A percentile compares a stretch with the other conserved stretches of the same genome.
These are phyloP conservation scores for Cynocephalus volans DNA, from an alignment of 2,113 vertebrate species.

Conservation along the genomic window DNA sequence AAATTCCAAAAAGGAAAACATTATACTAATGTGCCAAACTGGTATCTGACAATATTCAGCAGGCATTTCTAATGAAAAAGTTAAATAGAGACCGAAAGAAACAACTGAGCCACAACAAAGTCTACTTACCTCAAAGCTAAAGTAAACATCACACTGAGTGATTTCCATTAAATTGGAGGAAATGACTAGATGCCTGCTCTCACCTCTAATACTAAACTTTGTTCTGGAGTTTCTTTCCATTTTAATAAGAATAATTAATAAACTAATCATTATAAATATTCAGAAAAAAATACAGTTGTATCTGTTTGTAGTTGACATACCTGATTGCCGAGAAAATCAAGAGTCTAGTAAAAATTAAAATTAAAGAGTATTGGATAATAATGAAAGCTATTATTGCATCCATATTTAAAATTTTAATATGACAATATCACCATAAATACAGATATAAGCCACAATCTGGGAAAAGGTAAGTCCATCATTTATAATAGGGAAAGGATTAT, in stretches of 20 bases:
- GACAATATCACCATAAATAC: not conserved
- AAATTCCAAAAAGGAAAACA: constrained; percentile 35
- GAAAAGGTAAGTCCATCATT: not conserved
- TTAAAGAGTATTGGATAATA: constrained; percentile 25
- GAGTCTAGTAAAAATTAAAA: constrained; percentile 36
- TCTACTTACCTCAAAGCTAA: not conserved
- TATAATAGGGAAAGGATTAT: not conserved
- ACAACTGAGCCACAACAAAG: not conserved
- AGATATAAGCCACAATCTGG: not conserved
- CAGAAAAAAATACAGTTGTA: not conserved
- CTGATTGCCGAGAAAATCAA: constrained; percentile 13
- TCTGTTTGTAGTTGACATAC: constrained; percentile 30
- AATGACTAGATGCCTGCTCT: constrained; percentile 8
- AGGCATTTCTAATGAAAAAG: constrained; percentile 17
- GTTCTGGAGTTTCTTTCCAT: not conserved
- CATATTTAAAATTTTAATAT: constrained; percentile 33
- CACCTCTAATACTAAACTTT: not conserved
- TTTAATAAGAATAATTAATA: not conserved
- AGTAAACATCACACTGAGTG: constrained; percentile 44
- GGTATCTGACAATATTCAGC: not conserved
- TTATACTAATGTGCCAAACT: not conserved
- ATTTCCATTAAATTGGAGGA: not conserved
- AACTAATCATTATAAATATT: constrained; percentile 21
- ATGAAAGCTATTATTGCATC: not conserved
- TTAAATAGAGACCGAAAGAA: constrained; percentile 2